These are phyloP conservation scores for Lissonota sp. DNA, from an alignment of 2,888 invertebrate genomes.

Conservation along the genomic window DNA sequence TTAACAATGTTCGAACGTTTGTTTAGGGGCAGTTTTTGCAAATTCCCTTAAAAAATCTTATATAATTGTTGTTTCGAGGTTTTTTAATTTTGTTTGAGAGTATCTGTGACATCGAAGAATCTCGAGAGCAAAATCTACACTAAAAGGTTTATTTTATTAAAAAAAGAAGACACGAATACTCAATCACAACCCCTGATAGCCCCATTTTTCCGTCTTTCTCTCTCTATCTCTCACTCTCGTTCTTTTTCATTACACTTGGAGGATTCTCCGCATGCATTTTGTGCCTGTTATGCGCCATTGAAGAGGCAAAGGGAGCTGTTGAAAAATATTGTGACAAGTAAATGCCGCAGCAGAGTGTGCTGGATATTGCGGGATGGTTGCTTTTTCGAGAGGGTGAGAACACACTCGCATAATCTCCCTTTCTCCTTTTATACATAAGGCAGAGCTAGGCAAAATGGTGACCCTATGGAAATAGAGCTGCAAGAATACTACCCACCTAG, in stretches of 20 bases:
- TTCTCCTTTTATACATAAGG: too few species aligned
- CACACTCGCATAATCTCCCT: background rate
- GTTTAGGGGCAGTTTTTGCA: too few species aligned
- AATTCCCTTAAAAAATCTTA: too few species aligned
- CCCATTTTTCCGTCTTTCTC: background rate
- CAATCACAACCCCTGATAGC: slow-evolving; percentile 3
- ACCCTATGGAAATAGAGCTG: too few species aligned
- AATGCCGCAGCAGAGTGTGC: slow-evolving; percentile 13
- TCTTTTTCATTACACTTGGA: background rate
- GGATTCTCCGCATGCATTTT: background rate
- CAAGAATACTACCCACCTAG: too few species aligned
- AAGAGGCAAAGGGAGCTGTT: slow-evolving; percentile 7
- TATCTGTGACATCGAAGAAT: too few species aligned
- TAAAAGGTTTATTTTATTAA: background rate
- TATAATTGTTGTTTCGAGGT: too few species aligned
- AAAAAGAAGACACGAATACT: slow-evolving; percentile 19
- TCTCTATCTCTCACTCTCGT: background rate
- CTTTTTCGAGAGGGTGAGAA: slow-evolving; percentile 18
- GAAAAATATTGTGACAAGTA: slow-evolving; percentile 56
- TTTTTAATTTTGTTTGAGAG: too few species aligned
- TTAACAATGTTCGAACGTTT: background rate
- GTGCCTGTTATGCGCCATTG: background rate
- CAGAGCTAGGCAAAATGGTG: too few species aligned
- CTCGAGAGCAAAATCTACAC: background rate
- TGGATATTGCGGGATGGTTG: slow-evolving; percentile 8